A percentile compares a stretch with the other conserved stretches of the same genome.
Conservation (phyloP, 2,888 invertebrate species). For the Antheraea yamamai region DNA sequence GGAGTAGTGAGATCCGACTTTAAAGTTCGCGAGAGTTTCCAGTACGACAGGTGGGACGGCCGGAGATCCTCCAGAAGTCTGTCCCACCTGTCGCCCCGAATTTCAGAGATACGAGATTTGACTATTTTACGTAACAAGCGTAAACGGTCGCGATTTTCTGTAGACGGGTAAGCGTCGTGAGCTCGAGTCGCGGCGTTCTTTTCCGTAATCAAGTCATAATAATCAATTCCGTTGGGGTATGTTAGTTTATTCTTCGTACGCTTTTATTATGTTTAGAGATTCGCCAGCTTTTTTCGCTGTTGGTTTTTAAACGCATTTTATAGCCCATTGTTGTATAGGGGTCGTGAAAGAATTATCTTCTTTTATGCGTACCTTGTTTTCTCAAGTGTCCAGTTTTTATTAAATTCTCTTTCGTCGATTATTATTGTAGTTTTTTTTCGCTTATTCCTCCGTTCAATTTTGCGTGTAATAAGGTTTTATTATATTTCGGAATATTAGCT, state of each 20-base stretch:
- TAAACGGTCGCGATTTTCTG: too few species aligned
- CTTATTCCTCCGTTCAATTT: constrained; percentile 6
- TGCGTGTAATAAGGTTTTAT: constrained; percentile 14
- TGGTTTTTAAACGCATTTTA: constrained; percentile 5
- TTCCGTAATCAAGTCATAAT: too few species aligned
- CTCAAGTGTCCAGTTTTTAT: constrained; percentile 20
- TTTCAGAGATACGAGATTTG: too few species aligned
- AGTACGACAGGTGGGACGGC: too few species aligned
- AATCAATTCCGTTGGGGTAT: too few species aligned
- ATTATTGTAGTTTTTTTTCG: neutral
- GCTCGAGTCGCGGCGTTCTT: too few species aligned
- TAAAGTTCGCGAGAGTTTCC: too few species aligned
- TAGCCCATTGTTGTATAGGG: constrained; percentile 17
- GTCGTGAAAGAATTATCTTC: constrained; percentile 5
- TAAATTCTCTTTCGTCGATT: neutral
- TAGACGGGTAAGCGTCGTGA: too few species aligned
- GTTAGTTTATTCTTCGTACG: neutral
- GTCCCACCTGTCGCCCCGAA: too few species aligned
- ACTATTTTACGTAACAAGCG: too few species aligned
- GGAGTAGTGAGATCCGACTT: too few species aligned
- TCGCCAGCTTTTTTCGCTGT: neutral
- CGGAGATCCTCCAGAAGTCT: too few species aligned
- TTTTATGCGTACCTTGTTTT: constrained; percentile 14
- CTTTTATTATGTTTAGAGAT: constrained; percentile 11
- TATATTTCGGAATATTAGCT: constrained; percentile 1